Base-by-base conservation (phyloP, 1,140 invertebrate species). In the Drosophila nannoptera region DNA sequence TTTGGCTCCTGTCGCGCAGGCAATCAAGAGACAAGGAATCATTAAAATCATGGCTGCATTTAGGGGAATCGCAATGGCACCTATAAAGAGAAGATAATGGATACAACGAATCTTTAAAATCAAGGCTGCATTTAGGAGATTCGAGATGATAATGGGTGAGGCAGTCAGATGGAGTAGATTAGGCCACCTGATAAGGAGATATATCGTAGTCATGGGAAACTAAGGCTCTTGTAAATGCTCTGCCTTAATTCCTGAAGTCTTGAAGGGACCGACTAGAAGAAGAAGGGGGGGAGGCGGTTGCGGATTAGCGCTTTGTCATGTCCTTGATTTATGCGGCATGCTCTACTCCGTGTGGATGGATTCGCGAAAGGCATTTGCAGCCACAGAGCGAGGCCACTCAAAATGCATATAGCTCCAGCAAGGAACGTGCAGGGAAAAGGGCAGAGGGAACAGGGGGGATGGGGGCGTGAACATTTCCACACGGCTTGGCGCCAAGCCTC, bases 391-490 rank as follows among this genome's bases (percentile, higher is more conserved):
- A 40, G 7, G 7, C 38, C 11, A 16, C 29, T 33, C 4, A 5
- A 48, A 9, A 8, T 12, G 7, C 22, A 56, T 33, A 16, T 38
- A n/a, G n/a, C n/a, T n/a, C n/a, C n/a, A n/a, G n/a, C 22, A n/a
- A 31, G 4, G 22, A 14, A 49, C 54, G 12, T 62, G 22, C 52
- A 53, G 35, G 4, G 7, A 7, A 42, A 42, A 11, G 40, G 6
- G 40, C 40, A 12, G 5, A 42, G 40, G n/a, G n/a, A n/a, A n/a
- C n/a, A n/a, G n/a, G n/a, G n/a, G n/a, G n/a, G n/a, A n/a, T n/a
- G n/a, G n/a, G 11, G n/a, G n/a, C 64, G 55, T 48, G 52, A 78
- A 74, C 77, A 82, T 67, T 77, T 77, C 52, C 66, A 54, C 66
- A 66, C 46, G 71, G 60, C 65, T 77, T 77, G 54, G 54, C 55